phyloP scores from a whole-genome alignment of 2,888 invertebrate genomes.

The Xanthia togata region DNA sequence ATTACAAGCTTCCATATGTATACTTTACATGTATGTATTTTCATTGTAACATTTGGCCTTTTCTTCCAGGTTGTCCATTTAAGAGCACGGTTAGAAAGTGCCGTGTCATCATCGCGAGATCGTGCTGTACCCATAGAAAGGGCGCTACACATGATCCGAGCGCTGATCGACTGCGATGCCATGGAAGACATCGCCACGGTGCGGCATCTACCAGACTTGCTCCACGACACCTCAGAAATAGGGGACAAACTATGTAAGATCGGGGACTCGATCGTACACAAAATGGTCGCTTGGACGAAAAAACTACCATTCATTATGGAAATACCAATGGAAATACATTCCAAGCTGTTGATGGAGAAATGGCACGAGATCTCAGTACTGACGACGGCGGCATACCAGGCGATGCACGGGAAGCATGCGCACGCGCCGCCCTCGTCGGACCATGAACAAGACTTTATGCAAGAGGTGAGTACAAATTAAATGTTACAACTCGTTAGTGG shows the following conservation, averaged over 20 bases:
- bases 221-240: slow-evolving; percentile 97
- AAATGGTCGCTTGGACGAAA: slow-evolving; percentile 99
- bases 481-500: slow-evolving; percentile 37
- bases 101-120: slow-evolving; percentile 96
- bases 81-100: slow-evolving; percentile 96
- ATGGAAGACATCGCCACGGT: slow-evolving; percentile 98
- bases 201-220: slow-evolving; percentile 96
- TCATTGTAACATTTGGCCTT: slow-evolving; percentile 44
- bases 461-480: slow-evolving; percentile 92
- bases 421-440: slow-evolving; percentile 86
- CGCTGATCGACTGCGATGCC: slow-evolving; percentile 98
- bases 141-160: slow-evolving; percentile 96
- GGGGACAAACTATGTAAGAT: slow-evolving; percentile 98
- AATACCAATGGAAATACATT: slow-evolving; percentile 98
- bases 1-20: too few species aligned
- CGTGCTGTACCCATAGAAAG: slow-evolving; percentile 95
- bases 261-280: slow-evolving; percentile 99
- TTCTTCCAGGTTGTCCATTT: slow-evolving; percentile 93
- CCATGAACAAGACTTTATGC: slow-evolving; percentile 95
- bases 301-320: slow-evolving; percentile 99
- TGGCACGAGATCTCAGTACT: slow-evolving; percentile 99
- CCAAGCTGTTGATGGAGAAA: slow-evolving; percentile 98
- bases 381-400: slow-evolving; percentile 98
- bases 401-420: slow-evolving; percentile 94
- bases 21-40: too few species aligned